Conservation (phyloP, 2,888 invertebrate species). For the Idaea straminata region DNA sequence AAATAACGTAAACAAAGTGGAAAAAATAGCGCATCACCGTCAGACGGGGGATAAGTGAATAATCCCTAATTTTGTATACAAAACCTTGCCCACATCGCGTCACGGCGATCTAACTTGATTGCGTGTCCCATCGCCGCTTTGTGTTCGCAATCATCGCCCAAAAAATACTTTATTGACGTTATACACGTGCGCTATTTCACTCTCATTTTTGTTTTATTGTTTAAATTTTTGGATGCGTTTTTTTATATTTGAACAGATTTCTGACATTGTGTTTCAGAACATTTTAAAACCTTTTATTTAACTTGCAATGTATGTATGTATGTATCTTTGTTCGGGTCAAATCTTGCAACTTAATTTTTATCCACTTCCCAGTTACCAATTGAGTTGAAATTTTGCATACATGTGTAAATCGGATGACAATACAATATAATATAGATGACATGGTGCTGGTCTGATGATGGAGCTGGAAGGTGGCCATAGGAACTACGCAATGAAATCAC, state of each 20-base stretch:
- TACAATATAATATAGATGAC: too few relatives aligned
- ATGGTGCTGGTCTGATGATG: too few relatives aligned
- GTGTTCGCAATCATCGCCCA: conserved; percentile 25
- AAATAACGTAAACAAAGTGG: conserved; percentile 1
- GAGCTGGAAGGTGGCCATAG: too few relatives aligned
- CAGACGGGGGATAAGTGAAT: conserved; percentile 45
- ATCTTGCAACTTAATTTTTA: too few relatives aligned
- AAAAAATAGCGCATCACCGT: conserved; percentile 47
- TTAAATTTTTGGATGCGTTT: neutral
- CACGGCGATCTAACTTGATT: conserved; percentile 48
- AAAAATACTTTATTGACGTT: conserved; percentile 32
- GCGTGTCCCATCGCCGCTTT: conserved; percentile 27
- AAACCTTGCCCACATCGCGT: conserved; percentile 56
- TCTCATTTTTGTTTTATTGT: neutral
- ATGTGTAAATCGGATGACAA: too few relatives aligned
- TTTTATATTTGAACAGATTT: neutral
- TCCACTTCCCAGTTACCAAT: too few relatives aligned
- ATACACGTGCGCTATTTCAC: conserved; percentile 15
- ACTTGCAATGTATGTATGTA: too few relatives aligned
- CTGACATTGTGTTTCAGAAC: too few relatives aligned
- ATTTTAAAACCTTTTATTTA: too few relatives aligned
- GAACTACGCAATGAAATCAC: too few relatives aligned
- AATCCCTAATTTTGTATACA: conserved; percentile 74
- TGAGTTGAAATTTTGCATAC: too few relatives aligned
- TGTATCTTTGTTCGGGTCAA: too few relatives aligned